These are phyloP conservation scores for Casuarius casuarius DNA, from an alignment of 2,113 vertebrate species.

Conservation along the genomic window DNA sequence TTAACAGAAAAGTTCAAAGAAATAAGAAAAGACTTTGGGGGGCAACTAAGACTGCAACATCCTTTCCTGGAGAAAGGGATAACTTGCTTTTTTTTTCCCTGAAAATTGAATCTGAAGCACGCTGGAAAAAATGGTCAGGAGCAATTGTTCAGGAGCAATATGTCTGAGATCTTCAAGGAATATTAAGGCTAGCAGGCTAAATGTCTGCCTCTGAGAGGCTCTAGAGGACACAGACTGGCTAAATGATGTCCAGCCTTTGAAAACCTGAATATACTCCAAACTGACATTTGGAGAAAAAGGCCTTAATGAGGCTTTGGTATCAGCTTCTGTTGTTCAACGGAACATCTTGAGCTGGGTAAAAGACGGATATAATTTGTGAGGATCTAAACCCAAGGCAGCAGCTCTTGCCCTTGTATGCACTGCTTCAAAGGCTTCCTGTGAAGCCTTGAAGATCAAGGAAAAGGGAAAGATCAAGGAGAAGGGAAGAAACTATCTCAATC, in stretches of 20 bases:
- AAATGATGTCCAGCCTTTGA: slow-evolving; percentile 39
- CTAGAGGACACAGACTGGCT: not conserved
- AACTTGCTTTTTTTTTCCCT: not conserved
- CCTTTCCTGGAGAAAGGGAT: slow-evolving; percentile 23
- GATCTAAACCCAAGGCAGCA: slow-evolving; percentile 32
- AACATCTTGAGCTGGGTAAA: slow-evolving; percentile 21
- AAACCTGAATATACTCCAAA: slow-evolving; percentile 21
- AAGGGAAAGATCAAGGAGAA: slow-evolving; percentile 56
- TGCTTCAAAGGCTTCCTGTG: slow-evolving; percentile 64
- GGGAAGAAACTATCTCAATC: not conserved
- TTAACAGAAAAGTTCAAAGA: slow-evolving; percentile 11
- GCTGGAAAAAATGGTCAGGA: slow-evolving; percentile 9
- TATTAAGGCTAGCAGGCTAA: not conserved
- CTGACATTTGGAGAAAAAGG: not conserved
- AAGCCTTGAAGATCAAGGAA: slow-evolving; percentile 53
- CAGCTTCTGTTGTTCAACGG: not conserved
- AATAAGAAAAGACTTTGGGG: not conserved
- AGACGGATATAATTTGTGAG: slow-evolving; percentile 54
- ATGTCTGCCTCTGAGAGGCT: slow-evolving; percentile 6
- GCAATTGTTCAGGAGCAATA: not conserved
- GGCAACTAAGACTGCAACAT: not conserved
- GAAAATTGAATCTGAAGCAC: not conserved
- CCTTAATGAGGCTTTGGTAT: slow-evolving; percentile 11
- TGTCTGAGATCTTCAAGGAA: slow-evolving; percentile 13
- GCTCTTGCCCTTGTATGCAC: slow-evolving; percentile 8